Evolutionary conservation across 1,140 invertebrate genomes (phyloP).

Genomic region (Paraescarpia echinospica): DNA sequence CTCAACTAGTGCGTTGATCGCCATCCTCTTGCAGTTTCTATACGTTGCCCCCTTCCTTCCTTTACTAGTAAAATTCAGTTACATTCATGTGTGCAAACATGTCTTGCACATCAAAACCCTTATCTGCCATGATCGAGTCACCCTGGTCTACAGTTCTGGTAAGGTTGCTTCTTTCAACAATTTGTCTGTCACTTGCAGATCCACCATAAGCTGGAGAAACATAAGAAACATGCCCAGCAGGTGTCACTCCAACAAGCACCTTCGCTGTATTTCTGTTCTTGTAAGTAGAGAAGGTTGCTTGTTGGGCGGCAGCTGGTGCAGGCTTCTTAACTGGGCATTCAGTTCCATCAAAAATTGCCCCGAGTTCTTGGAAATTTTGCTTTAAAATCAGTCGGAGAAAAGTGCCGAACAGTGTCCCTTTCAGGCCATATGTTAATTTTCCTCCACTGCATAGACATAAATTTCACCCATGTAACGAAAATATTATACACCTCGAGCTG

Average conservation of each 20-base stretch:
- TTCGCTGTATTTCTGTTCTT: conserved; percentile 42
- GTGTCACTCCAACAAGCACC: conserved; percentile 34
- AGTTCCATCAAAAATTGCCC: conserved; percentile 44
- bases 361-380: conserved; percentile 39
- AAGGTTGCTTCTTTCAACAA: conserved; percentile 27
- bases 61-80: too few relatives aligned
- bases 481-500: conserved; percentile 38
- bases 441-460: conserved; percentile 30
- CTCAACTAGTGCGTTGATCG: too few relatives aligned
- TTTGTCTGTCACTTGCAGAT: conserved; percentile 30
- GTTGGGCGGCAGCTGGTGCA: conserved; percentile 37
- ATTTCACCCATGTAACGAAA: conserved; percentile 41
- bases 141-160: conserved; percentile 1
- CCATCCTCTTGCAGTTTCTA: too few relatives aligned
- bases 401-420: conserved; percentile 36
- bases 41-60: too few relatives aligned
- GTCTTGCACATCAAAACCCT: conserved; percentile 31
- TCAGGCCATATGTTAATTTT: conserved; percentile 43
- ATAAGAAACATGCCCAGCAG: conserved; percentile 33
- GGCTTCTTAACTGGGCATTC: conserved; percentile 41
- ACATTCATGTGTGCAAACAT: conserved; percentile 26
- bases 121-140: conserved; percentile 24
- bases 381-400: conserved; percentile 41
- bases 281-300: conserved; percentile 44
- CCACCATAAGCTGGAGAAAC: conserved; percentile 26